These are phyloP conservation scores for Boloria selene DNA, from an alignment of 2,888 invertebrate species.

Conservation along the genomic window DNA sequence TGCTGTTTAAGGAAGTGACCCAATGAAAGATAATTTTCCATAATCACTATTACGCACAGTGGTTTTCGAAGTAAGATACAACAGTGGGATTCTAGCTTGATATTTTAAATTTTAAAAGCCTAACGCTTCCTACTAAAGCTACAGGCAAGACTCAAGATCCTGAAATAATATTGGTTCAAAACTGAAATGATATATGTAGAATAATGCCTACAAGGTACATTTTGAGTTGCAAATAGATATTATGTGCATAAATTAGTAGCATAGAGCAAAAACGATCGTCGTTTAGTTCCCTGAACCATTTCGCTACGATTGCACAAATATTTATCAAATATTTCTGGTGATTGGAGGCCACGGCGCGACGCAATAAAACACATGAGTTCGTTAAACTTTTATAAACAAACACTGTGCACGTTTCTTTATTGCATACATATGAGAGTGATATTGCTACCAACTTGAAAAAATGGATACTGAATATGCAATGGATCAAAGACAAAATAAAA, in stretches of 20 bases:
- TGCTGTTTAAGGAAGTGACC: conserved; percentile 30
- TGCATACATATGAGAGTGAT: not conserved
- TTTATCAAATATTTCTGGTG: conserved; percentile 63
- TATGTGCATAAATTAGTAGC: no score
- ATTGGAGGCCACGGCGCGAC: conserved; percentile 50
- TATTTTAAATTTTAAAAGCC: no score
- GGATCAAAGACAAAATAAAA: not conserved
- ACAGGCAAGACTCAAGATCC: no score
- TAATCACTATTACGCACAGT: not conserved
- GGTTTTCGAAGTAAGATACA: not conserved
- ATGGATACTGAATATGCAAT: not conserved
- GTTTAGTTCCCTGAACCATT: conserved; percentile 23
- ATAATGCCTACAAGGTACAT: no score
- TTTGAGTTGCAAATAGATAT: no score
- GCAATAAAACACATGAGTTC: conserved; percentile 52
- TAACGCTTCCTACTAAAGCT: no score
- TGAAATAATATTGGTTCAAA: no score
- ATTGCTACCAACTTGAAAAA: not conserved
- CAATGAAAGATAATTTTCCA: conserved; percentile 26
- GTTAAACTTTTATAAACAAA: conserved; percentile 50
- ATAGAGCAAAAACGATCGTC: conserved; percentile 15
- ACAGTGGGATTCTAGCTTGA: no score
- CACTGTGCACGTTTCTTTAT: not conserved
- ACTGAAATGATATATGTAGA: no score
- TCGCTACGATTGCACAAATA: conserved; percentile 52